phyloP scores from a whole-genome alignment of 2,888 invertebrate genomes.

The Oligia latruncula region DNA sequence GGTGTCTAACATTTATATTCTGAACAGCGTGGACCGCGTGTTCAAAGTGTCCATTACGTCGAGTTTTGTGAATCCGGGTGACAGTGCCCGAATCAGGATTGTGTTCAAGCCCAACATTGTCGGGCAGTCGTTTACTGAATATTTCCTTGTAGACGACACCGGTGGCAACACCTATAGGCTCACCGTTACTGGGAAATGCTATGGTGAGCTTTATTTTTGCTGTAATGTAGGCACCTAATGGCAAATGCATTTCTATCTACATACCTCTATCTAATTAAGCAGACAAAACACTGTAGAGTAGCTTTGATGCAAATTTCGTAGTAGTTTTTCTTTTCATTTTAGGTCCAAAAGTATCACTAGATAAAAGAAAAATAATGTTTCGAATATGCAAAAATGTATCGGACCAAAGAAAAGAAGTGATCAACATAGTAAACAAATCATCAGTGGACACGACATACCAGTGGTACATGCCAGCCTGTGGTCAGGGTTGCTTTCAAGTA shows the following conservation, averaged over 20 bases:
- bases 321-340: slow-evolving; percentile 27
- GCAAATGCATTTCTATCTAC: neutral
- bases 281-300: neutral
- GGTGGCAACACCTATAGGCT: slow-evolving; percentile 78
- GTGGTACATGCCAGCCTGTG: slow-evolving; percentile 83
- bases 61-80: slow-evolving; percentile 74
- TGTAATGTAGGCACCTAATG: neutral
- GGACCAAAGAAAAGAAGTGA: slow-evolving; percentile 78
- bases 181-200: slow-evolving; percentile 82
- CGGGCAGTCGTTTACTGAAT: slow-evolving; percentile 84
- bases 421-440: slow-evolving; percentile 82
- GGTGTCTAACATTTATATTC: slow-evolving; percentile 79
- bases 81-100: slow-evolving; percentile 75
- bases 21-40: slow-evolving; percentile 83
- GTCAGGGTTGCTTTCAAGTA: slow-evolving; percentile 86
- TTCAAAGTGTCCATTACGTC: slow-evolving; percentile 80
- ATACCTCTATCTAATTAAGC: neutral
- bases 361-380: slow-evolving; percentile 78
- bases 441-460: slow-evolving; percentile 85
- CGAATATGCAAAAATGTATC: slow-evolving; percentile 80
- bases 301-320: neutral
- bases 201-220: slow-evolving; percentile 73
- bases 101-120: slow-evolving; percentile 80
- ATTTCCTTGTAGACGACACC: slow-evolving; percentile 83
- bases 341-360: slow-evolving; percentile 82